These are phyloP conservation scores for Epizoanthus stellaris DNA, from an alignment of 92 coral and sea anemone species.

Conservation along the genomic window DNA sequence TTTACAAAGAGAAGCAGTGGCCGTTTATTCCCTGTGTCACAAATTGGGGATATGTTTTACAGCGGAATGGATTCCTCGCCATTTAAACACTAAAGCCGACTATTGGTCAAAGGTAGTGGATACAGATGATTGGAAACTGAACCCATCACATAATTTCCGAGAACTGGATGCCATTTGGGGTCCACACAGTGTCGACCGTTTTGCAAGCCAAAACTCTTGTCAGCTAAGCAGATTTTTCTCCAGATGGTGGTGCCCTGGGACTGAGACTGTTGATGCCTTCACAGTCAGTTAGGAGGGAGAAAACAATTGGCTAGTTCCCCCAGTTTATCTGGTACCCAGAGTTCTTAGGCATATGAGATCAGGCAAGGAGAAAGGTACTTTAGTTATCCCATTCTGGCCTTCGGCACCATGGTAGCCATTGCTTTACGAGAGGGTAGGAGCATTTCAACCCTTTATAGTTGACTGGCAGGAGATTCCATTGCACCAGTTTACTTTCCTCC, in stretches of 20 bases:
- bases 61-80: conserved; percentile 62
- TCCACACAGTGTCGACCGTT: conserved; percentile 53
- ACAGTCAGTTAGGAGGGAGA: too few species aligned
- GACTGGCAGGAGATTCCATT: too few species aligned
- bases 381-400: neutral
- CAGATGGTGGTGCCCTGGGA: neutral
- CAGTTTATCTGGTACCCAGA: neutral
- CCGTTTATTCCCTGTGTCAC: conserved; percentile 34
- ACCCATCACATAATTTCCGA: conserved; percentile 54
- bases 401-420: too few species aligned
- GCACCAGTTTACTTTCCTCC: conserved; percentile 41
- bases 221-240: conserved; percentile 56
- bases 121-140: conserved; percentile 56
- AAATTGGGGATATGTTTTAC: conserved; percentile 38
- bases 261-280: too few species aligned
- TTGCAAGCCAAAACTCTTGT: conserved; percentile 41
- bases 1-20: conserved; percentile 20
- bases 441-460: too few species aligned
- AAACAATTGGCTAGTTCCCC: too few species aligned
- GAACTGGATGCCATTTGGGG: conserved; percentile 52
- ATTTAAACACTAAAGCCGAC: conserved; percentile 50
- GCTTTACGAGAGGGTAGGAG: too few species aligned
- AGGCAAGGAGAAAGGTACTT: neutral
- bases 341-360: too few species aligned
- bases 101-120: conserved; percentile 39